Percentiles rank a stretch among this genome's conserved stretches.
phyloP scores from a whole-genome alignment of 2,797 vertebrate species.

The Erethizon dorsatum region DNA sequence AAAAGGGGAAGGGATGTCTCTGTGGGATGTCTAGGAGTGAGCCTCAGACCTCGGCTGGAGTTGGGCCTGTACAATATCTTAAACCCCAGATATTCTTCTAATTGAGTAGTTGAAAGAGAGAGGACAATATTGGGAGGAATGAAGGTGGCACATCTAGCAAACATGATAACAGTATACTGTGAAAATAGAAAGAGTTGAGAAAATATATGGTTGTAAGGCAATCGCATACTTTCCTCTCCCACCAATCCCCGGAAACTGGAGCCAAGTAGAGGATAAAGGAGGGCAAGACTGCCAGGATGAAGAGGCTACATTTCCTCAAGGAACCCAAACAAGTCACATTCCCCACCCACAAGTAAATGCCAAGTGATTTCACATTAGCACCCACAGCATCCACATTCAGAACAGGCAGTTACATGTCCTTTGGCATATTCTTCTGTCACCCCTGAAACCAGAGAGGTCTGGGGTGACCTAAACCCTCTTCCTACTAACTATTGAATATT shows the following conservation, averaged over 20 bases:
- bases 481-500: background rate
- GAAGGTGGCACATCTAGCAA: background rate
- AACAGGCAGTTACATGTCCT: background rate
- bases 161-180: slow-evolving; percentile 27
- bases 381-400: background rate
- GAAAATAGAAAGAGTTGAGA: slow-evolving; percentile 9
- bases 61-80: background rate
- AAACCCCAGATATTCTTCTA: slow-evolving; percentile 20
- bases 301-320: background rate
- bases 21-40: background rate
- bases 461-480: background rate
- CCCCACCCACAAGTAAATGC: slow-evolving; percentile 8
- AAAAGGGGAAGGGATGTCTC: background rate
- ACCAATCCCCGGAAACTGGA: background rate
- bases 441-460: slow-evolving; percentile 26
- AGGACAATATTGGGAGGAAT: slow-evolving; percentile 35
- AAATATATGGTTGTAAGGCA: slow-evolving; percentile 3
- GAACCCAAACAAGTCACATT: slow-evolving; percentile 41
- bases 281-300: background rate
- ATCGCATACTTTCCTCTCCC: slow-evolving; percentile 37
- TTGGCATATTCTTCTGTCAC: slow-evolving; percentile 47
- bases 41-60: background rate
- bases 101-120: background rate
- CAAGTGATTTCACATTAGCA: slow-evolving; percentile 36
- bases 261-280: slow-evolving; percentile 47